Percentiles rank a stretch among this genome's conserved stretches.
phyloP scores from a whole-genome alignment of 2,113 vertebrate genomes.

The Xyrauchen texanus region DNA sequence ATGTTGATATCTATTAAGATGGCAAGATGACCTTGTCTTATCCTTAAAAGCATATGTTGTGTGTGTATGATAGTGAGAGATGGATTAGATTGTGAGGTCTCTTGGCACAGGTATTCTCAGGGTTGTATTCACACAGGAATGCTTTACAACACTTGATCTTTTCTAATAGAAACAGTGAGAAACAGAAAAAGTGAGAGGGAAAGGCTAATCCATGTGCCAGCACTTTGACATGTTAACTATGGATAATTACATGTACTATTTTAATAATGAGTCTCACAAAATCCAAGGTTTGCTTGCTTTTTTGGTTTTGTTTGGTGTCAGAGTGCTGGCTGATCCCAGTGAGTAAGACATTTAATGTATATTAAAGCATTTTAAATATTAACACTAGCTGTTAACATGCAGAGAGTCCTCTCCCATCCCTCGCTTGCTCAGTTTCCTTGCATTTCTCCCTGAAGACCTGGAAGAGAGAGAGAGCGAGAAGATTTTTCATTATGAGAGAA shows the following conservation, averaged over 20 bases:
- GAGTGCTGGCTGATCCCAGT: constrained; percentile 12
- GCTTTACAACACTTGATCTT: constrained; percentile 45
- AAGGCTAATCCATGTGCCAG: constrained; percentile 20
- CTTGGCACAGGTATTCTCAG: neutral
- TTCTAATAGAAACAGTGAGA: constrained; percentile 50
- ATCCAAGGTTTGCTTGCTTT: constrained; percentile 8
- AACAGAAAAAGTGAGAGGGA: constrained; percentile 51
- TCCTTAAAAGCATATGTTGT: constrained; percentile 7
- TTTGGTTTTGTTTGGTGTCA: too few species aligned
- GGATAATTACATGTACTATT: constrained; percentile 32
- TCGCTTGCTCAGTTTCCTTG: neutral
- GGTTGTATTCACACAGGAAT: neutral
- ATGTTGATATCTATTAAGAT: constrained; percentile 25
- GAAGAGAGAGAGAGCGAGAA: neutral
- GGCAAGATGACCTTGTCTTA: constrained; percentile 27
- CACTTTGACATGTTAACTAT: constrained; percentile 24
- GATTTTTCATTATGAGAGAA: too few species aligned
- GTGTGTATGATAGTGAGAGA: neutral
- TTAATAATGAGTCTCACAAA: constrained; percentile 32
- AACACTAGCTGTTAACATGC: neutral
- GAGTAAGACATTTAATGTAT: constrained; percentile 24
- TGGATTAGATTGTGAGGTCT: constrained; percentile 16
- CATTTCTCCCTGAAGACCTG: neutral
- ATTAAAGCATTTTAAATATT: constrained; percentile 19
- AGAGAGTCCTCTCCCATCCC: neutral